phyloP scores from a whole-genome alignment of 2,797 vertebrate species.

The Galaxias olidus region DNA sequence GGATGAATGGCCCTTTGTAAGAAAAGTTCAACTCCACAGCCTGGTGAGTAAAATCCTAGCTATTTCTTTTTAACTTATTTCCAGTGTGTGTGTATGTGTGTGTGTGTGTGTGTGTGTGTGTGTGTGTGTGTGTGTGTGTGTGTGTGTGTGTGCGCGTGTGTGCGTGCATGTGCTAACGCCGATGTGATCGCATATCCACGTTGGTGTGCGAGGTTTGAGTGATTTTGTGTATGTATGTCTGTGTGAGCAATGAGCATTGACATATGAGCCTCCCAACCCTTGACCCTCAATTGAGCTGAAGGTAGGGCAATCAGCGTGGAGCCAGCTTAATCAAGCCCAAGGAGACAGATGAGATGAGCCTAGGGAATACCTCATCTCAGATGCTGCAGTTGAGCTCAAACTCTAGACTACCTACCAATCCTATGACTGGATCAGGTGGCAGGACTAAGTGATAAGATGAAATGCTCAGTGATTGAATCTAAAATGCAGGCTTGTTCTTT shows the following conservation, averaged over 20 bases:
- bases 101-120: neutral
- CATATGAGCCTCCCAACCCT: conserved; percentile 45
- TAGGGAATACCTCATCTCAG: conserved; percentile 5
- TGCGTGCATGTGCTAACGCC: neutral
- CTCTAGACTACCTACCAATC: too few relatives aligned
- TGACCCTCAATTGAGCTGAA: conserved; percentile 51
- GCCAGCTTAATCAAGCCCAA: conserved; percentile 40
- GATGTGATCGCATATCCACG: too few relatives aligned
- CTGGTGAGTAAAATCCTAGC: neutral
- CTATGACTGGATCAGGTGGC: conserved; percentile 15
- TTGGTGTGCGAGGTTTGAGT: too few relatives aligned
- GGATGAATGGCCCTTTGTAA: too few relatives aligned
- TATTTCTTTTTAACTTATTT: neutral
- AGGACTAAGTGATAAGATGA: conserved; percentile 2
- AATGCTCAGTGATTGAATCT: conserved; percentile 40
- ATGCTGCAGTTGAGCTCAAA: conserved; percentile 4
- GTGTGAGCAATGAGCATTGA: conserved; percentile 20
- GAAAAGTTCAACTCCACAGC: too few relatives aligned
- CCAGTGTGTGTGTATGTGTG: neutral
- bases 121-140: neutral
- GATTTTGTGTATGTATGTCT: neutral
- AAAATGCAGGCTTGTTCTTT: conserved; percentile 23
- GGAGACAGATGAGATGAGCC: conserved; percentile 29
- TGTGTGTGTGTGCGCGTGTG: neutral
- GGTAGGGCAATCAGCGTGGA: conserved; percentile 49